Conservation (phyloP, 2,888 invertebrate genomes). For the Serripes groenlandicus region DNA sequence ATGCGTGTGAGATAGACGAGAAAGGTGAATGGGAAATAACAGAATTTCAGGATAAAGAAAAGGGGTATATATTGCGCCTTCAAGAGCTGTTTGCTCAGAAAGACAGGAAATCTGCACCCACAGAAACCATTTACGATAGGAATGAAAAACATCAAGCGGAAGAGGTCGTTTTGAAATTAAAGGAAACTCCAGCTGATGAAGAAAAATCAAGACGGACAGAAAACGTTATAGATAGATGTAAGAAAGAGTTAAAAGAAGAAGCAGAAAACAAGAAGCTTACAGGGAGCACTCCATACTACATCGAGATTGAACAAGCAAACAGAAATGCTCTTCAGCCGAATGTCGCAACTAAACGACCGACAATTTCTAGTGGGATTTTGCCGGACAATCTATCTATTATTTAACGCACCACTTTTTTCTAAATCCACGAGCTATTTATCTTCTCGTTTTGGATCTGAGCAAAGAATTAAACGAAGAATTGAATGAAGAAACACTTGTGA, state of each 20-base stretch:
- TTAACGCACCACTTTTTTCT: constrained; percentile 58
- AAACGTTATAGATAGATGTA: not conserved
- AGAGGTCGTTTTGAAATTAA: not conserved
- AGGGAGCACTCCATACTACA: not conserved
- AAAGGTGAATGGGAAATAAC: not conserved
- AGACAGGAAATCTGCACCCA: not conserved
- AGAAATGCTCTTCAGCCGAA: not conserved
- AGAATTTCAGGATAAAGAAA: not conserved
- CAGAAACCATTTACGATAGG: not conserved
- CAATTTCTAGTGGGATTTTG: constrained; percentile 49
- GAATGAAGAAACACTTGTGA: not conserved
- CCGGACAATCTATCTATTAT: constrained; percentile 29
- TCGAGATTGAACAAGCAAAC: not conserved
- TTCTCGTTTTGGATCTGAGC: constrained; percentile 48
- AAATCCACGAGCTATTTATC: constrained; percentile 48
- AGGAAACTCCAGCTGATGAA: too few relatives aligned
- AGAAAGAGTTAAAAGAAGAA: too few relatives aligned
- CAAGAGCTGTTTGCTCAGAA: not conserved
- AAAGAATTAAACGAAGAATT: not conserved
- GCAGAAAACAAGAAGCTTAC: not conserved
- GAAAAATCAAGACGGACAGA: too few relatives aligned
- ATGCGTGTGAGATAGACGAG: constrained; percentile 5
- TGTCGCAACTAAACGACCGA: not conserved
- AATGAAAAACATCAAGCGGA: not conserved
- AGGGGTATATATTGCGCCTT: not conserved